phyloP scores from a whole-genome alignment of 2,797 vertebrate species.

The Myotis planiceps region DNA sequence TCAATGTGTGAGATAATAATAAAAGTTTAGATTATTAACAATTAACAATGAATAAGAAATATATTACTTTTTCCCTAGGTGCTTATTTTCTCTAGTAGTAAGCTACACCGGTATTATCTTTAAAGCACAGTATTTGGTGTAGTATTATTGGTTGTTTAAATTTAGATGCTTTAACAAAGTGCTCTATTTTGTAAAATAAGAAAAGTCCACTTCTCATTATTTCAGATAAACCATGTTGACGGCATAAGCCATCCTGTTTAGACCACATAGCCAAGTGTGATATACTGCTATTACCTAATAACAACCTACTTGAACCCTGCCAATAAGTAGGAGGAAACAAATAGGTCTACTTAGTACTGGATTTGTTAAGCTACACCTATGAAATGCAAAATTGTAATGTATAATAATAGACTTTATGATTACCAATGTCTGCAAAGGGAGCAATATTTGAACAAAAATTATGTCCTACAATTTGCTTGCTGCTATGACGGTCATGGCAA shows the following conservation, averaged over 20 bases:
- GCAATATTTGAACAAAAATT: neutral
- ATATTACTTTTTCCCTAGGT: neutral
- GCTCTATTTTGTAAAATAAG: neutral
- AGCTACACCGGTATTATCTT: neutral
- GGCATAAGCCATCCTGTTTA: neutral
- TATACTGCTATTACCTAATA: neutral
- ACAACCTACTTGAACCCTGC: neutral
- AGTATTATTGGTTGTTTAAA: neutral
- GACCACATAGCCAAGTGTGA: neutral
- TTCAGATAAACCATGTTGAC: neutral
- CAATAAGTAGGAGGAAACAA: constrained; percentile 12
- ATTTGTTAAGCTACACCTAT: neutral
- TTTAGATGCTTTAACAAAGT: constrained; percentile 2
- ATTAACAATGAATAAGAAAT: neutral
- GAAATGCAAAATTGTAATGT: neutral
- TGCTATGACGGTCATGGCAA: neutral
- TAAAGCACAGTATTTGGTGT: neutral
- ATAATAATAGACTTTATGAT: neutral
- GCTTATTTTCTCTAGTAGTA: neutral
- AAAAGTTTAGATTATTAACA: neutral
- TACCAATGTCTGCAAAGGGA: neutral
- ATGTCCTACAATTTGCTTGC: neutral
- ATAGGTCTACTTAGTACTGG: neutral
- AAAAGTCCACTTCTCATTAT: neutral
- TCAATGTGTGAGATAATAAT: neutral